Percentiles rank a stretch among this genome's conserved stretches.
phyloP scores from a whole-genome alignment of 2,888 invertebrate genomes.

The Thyatira batis region DNA sequence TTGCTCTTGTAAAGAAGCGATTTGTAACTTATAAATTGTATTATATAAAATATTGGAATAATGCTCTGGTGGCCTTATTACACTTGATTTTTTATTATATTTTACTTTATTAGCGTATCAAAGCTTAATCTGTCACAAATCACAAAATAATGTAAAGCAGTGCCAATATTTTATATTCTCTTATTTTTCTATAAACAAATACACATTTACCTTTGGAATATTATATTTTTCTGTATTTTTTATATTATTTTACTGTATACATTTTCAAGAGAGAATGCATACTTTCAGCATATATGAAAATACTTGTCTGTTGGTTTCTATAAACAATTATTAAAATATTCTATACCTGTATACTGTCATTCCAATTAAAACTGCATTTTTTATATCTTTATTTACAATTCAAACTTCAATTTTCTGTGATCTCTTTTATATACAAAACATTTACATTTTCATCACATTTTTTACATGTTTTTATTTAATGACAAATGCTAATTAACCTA shows the following conservation, averaged over 20 bases:
- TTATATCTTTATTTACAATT: conserved; percentile 46
- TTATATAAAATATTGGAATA: too few relatives aligned
- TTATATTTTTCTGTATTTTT: background rate
- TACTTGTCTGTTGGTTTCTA: too few relatives aligned
- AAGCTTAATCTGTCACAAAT: background rate
- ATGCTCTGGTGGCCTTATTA: too few relatives aligned
- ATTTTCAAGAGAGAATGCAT: too few relatives aligned
- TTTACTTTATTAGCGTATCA: background rate
- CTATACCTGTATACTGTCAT: conserved; percentile 28
- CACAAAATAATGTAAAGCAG: background rate
- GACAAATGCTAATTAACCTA: too few relatives aligned
- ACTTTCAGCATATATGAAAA: too few relatives aligned
- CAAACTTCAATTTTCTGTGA: conserved; percentile 71
- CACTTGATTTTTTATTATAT: too few relatives aligned
- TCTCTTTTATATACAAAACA: conserved; percentile 43
- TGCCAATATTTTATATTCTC: background rate
- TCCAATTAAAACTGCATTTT: conserved; percentile 53
- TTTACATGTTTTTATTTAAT: too few relatives aligned
- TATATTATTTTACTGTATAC: conserved; percentile 4
- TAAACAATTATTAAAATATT: too few relatives aligned
- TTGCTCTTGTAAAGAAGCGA: too few relatives aligned
- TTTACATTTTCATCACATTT: conserved; percentile 14
- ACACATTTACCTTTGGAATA: background rate
- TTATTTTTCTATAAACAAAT: background rate
- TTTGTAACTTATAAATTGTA: too few relatives aligned